These are phyloP conservation scores for Dendronephthya gigantea DNA, from an alignment of 64 coral and sea anemone species.

Conservation along the genomic window DNA sequence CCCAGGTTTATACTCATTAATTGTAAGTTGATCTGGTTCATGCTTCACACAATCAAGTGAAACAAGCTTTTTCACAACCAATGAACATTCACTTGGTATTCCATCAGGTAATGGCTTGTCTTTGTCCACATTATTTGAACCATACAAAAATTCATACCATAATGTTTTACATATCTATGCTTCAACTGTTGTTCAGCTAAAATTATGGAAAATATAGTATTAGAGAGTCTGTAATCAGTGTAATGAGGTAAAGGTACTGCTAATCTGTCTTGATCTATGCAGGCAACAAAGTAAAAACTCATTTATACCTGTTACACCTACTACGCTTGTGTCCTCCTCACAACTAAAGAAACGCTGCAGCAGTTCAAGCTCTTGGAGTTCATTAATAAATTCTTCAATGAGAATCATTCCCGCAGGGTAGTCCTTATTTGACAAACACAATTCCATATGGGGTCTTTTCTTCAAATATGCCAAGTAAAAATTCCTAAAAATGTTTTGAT, in stretches of 20 bases:
- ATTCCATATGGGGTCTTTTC: slow-evolving; percentile 36
- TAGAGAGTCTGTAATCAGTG: too few species aligned
- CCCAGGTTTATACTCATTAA: slow-evolving; percentile 88
- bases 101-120: slow-evolving; percentile 57
- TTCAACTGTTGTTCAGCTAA: slow-evolving; percentile 60
- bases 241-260: too few species aligned
- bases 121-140: slow-evolving; percentile 62
- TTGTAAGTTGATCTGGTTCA: slow-evolving; percentile 82
- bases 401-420: slow-evolving; percentile 60
- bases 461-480: slow-evolving; percentile 68
- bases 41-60: slow-evolving; percentile 38
- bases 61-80: slow-evolving; percentile 35
- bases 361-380: slow-evolving; percentile 53
- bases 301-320: slow-evolving; percentile 50
- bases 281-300: too few species aligned
- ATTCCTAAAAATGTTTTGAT: slow-evolving; percentile 31
- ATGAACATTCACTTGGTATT: slow-evolving; percentile 55
- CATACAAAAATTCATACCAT: slow-evolving; percentile 95
- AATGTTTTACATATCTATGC: slow-evolving; percentile 94
- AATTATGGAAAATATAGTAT: too few species aligned
- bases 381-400: slow-evolving; percentile 64
- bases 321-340: slow-evolving; percentile 7
- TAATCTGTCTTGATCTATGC: too few species aligned
- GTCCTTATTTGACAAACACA: not conserved
- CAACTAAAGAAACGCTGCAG: slow-evolving; percentile 43